phyloP scores from a whole-genome alignment of 2,113 vertebrate species.

The Cyrtonyx montezumae region DNA sequence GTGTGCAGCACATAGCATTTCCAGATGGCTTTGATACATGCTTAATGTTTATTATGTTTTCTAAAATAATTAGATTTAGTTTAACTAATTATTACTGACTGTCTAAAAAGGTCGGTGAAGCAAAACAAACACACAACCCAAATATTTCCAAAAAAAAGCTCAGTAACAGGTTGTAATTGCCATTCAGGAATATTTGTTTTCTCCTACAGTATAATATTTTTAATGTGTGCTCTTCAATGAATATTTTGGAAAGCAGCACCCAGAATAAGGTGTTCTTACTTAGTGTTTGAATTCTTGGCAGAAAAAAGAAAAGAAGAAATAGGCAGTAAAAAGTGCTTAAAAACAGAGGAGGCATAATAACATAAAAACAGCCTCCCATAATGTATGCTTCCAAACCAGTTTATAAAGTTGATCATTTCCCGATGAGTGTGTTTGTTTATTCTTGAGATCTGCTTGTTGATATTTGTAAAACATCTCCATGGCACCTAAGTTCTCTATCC shows the following conservation, averaged over 20 bases:
- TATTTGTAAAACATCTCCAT: background rate
- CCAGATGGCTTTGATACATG: slow-evolving; percentile 24
- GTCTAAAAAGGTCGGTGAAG: slow-evolving; percentile 22
- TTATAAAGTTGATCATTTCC: background rate
- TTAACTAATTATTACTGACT: slow-evolving; percentile 30
- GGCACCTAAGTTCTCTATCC: background rate
- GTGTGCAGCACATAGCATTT: background rate
- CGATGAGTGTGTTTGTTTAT: background rate
- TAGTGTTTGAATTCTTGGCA: background rate
- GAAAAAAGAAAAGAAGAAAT: background rate
- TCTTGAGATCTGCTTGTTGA: background rate
- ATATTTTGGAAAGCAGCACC: background rate
- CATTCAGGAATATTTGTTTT: background rate
- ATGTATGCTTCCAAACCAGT: background rate
- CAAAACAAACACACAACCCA: background rate
- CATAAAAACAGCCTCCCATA: background rate
- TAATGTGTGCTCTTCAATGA: background rate
- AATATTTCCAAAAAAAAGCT: slow-evolving; percentile 14
- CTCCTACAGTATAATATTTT: background rate
- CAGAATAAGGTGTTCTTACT: background rate
- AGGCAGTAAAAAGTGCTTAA: background rate
- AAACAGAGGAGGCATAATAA: background rate
- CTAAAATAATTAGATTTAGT: slow-evolving; percentile 27
- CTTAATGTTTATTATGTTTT: slow-evolving; percentile 30
- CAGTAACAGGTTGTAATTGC: slow-evolving; percentile 36